These are phyloP conservation scores for Zaprionus gabonicus DNA, from an alignment of 1,140 invertebrate genomes.

Conservation along the genomic window DNA sequence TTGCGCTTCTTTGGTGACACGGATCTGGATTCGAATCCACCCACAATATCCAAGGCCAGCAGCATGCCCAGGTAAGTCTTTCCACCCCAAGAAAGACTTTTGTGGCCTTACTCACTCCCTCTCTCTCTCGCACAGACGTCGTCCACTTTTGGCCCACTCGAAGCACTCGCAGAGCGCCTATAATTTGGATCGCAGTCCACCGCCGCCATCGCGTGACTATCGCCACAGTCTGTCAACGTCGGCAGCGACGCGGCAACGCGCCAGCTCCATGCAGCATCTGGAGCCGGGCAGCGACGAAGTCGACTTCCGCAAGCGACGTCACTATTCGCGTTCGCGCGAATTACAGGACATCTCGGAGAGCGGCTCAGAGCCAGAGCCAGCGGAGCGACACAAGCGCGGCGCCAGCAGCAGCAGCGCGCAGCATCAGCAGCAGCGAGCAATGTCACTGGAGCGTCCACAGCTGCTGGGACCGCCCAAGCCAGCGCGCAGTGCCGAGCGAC, in stretches of 20 bases:
- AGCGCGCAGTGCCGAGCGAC: constrained; percentile 74
- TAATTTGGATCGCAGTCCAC: constrained; percentile 75
- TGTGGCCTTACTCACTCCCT: not conserved
- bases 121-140: constrained; percentile 51
- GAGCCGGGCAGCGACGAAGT: constrained; percentile 75
- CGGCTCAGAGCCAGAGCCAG: constrained; percentile 81
- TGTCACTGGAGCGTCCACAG: constrained; percentile 71
- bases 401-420: constrained; percentile 29
- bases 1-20: constrained; percentile 93
- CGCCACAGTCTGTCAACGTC: constrained; percentile 50
- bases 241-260: constrained; percentile 58
- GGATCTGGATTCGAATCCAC: constrained; percentile 88
- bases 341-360: constrained; percentile 83
- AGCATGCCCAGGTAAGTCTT: constrained; percentile 85
- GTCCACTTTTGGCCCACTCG: constrained; percentile 61
- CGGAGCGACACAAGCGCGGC: constrained; percentile 70
- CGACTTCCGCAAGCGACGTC: constrained; percentile 77
- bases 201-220: constrained; percentile 61
- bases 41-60: constrained; percentile 85
- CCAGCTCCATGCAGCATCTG: constrained; percentile 82
- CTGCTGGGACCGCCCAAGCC: constrained; percentile 78
- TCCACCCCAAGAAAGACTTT: not conserved
- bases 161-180: constrained; percentile 83
- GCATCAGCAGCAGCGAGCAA: constrained; percentile 46
- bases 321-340: constrained; percentile 79